Evolutionary conservation across 2,113 vertebrate species (phyloP).

Genomic region (Chionomys nivalis): DNA sequence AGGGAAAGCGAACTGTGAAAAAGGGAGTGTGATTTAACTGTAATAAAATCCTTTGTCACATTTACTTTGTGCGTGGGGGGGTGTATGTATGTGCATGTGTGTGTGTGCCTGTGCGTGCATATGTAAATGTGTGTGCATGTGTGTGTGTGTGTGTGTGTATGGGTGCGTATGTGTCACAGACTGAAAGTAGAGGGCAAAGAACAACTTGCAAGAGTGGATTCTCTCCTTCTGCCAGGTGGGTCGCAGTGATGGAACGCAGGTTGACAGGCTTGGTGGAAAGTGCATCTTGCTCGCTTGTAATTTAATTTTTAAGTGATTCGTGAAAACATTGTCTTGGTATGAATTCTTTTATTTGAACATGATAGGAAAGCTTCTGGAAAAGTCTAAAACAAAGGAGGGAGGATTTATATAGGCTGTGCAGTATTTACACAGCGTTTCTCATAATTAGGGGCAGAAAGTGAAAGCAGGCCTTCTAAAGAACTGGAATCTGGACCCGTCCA

Average conservation of each 20-base stretch:
- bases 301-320: conserved; percentile 5
- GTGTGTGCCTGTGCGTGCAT: no score
- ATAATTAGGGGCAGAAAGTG: neutral
- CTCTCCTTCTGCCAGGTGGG: neutral
- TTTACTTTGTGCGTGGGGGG: neutral
- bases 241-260: neutral
- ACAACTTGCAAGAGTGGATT: neutral
- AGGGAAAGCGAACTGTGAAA: neutral
- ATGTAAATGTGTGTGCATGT: no score
- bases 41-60: neutral
- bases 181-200: neutral
- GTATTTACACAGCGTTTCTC: neutral
- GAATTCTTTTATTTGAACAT: neutral
- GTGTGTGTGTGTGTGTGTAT: neutral
- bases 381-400: neutral
- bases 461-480: neutral
- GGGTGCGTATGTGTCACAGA: no score
- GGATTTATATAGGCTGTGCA: neutral
- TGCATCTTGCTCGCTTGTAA: no score
- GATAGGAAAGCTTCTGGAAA: neutral
- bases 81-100: no score
- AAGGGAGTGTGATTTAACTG: neutral
- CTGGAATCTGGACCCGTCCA: neutral
- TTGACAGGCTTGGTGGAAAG: neutral
- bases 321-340: conserved; percentile 4